Percentiles rank a stretch among this genome's conserved stretches.
phyloP scores from a whole-genome alignment of 2,113 vertebrate species.

The Poeciliopsis prolifica region DNA sequence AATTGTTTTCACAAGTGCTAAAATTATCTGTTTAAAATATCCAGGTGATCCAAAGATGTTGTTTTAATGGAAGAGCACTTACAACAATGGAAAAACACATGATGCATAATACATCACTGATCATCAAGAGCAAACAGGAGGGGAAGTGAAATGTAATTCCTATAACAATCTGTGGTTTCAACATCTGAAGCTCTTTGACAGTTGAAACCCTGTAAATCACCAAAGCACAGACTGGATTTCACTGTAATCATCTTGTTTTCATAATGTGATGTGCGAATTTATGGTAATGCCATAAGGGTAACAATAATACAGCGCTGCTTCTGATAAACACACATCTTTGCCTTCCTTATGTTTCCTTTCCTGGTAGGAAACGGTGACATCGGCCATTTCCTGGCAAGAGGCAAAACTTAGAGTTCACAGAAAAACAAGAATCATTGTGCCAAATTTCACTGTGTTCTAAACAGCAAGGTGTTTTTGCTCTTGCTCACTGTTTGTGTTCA shows the following conservation, averaged over 20 bases:
- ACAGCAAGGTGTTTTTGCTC: slow-evolving; percentile 32
- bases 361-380: slow-evolving; percentile 33
- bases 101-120: slow-evolving; percentile 42
- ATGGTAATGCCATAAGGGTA: slow-evolving; percentile 20
- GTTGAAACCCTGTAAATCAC: slow-evolving; percentile 38
- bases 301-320: slow-evolving; percentile 23
- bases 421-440: neutral
- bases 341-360: slow-evolving; percentile 64
- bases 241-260: slow-evolving; percentile 8
- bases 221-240: slow-evolving; percentile 17
- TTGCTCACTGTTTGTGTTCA: neutral
- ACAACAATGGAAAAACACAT: neutral
- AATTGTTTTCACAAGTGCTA: neutral
- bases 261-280: slow-evolving; percentile 26
- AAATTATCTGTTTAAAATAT: neutral
- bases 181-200: slow-evolving; percentile 19
- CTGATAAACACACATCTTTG: slow-evolving; percentile 52
- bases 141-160: neutral
- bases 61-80: slow-evolving; percentile 45
- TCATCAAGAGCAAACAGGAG: slow-evolving; percentile 1
- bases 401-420: slow-evolving; percentile 4
- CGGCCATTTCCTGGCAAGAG: slow-evolving; percentile 44
- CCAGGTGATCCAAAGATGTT: slow-evolving; percentile 30
- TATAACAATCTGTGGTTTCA: neutral
- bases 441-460: slow-evolving; percentile 12